These are phyloP conservation scores for Crematogaster levior DNA, from an alignment of 2,888 invertebrate species.

Conservation along the genomic window DNA sequence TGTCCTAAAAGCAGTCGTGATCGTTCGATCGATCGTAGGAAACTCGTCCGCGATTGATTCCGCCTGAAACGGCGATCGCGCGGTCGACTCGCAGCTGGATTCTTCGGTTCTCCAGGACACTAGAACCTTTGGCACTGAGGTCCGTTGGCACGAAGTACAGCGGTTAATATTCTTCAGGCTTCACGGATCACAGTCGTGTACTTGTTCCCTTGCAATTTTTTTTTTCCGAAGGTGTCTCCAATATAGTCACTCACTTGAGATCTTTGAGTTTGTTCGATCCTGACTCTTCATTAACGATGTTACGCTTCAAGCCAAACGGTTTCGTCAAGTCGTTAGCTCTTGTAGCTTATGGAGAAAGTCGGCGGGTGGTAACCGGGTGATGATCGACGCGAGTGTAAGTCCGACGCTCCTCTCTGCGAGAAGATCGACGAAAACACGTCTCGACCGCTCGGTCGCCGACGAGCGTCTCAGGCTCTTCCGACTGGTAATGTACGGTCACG, in stretches of 20 bases:
- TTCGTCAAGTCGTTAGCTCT: slow-evolving; percentile 9
- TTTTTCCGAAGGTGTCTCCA: neutral
- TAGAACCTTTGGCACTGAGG: neutral
- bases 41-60: neutral
- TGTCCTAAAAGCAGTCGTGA: neutral
- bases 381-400: slow-evolving; percentile 21
- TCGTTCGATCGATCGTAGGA: neutral
- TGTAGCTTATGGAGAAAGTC: slow-evolving; percentile 11
- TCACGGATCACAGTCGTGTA: slow-evolving; percentile 32
- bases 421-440: slow-evolving; percentile 53
- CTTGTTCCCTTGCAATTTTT: neutral
- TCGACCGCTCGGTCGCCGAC: slow-evolving; percentile 54
- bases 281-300: neutral
- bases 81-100: neutral
- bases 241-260: neutral
- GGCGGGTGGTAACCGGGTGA: slow-evolving; percentile 21
- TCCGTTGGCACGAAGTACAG: neutral
- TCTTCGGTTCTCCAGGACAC: neutral
- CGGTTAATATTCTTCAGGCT: slow-evolving; percentile 22
- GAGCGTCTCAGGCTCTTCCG: slow-evolving; percentile 52
- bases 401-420: slow-evolving; percentile 37
- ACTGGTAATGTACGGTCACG: slow-evolving; percentile 49
- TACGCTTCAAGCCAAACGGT: neutral
- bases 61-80: neutral
- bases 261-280: slow-evolving; percentile 2